Percentiles rank a stretch among this genome's conserved stretches.
These are phyloP conservation scores for Gryllus bimaculatus DNA, from an alignment of 1,140 invertebrate genomes.

Conservation along the genomic window DNA sequence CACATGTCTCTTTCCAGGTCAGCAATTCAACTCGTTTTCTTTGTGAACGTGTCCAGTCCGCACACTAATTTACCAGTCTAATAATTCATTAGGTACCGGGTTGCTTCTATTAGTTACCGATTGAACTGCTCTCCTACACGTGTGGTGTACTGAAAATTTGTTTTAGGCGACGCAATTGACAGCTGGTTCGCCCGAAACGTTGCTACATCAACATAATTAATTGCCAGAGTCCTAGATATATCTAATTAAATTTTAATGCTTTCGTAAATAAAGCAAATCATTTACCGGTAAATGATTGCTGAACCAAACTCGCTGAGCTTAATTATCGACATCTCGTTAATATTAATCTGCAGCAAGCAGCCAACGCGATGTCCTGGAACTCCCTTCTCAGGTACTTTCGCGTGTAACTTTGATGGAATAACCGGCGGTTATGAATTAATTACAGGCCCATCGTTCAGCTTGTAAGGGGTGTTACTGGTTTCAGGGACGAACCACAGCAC, in stretches of 20 bases:
- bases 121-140: too few species aligned
- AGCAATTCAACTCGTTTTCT: too few species aligned
- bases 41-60: too few species aligned
- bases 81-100: too few species aligned
- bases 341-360: not conserved
- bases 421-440: not conserved
- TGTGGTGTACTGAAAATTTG: too few species aligned
- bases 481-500: too few species aligned
- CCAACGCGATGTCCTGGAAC: not conserved
- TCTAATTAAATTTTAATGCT: not conserved
- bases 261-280: not conserved
- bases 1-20: too few species aligned
- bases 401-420: constrained; percentile 4
- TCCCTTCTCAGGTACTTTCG: not conserved
- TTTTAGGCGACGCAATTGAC: too few species aligned
- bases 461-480: too few species aligned
- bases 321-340: not conserved
- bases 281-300: not conserved
- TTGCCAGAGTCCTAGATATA: not conserved
- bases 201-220: not conserved
- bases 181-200: too few species aligned
- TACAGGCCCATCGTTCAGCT: not conserved
- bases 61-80: too few species aligned
- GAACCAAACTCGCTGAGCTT: not conserved
- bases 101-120: too few species aligned